These are phyloP conservation scores for Chloebia gouldiae DNA, from an alignment of 2,113 vertebrate species.

Conservation along the genomic window DNA sequence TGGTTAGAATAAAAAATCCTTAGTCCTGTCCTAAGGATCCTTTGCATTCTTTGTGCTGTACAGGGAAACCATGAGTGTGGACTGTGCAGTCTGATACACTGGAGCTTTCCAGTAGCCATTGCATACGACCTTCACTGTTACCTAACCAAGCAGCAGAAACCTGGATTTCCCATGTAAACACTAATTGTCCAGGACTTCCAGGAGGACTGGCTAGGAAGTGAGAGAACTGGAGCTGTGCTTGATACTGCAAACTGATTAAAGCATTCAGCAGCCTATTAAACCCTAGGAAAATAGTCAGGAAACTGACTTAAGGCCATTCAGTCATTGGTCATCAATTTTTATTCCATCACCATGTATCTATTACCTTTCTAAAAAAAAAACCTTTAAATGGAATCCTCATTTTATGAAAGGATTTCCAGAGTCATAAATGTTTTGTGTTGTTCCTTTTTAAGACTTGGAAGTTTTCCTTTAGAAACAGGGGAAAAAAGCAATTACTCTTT, in stretches of 20 bases:
- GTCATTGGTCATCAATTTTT: not conserved
- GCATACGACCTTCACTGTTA: not conserved
- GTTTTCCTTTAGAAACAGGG: not conserved
- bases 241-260: not conserved
- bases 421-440: not conserved
- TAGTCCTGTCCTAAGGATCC: not conserved
- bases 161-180: not conserved
- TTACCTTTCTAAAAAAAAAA: not conserved
- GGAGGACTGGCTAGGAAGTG: not conserved
- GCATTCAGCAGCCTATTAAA: not conserved
- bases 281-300: not conserved
- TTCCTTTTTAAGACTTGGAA: not conserved
- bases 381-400: not conserved
- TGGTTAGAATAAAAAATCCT: not conserved
- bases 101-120: not conserved
- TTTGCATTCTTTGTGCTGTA: not conserved
- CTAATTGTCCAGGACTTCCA: not conserved
- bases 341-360: not conserved
- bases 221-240: not conserved
- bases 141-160: not conserved
- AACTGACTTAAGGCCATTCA: not conserved
- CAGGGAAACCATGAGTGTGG: not conserved
- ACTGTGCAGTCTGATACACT: not conserved
- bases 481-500: not conserved
- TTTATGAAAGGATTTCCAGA: not conserved